These are phyloP conservation scores for Iguana delicatissima DNA, from an alignment of 2,797 vertebrate species.

Conservation along the genomic window DNA sequence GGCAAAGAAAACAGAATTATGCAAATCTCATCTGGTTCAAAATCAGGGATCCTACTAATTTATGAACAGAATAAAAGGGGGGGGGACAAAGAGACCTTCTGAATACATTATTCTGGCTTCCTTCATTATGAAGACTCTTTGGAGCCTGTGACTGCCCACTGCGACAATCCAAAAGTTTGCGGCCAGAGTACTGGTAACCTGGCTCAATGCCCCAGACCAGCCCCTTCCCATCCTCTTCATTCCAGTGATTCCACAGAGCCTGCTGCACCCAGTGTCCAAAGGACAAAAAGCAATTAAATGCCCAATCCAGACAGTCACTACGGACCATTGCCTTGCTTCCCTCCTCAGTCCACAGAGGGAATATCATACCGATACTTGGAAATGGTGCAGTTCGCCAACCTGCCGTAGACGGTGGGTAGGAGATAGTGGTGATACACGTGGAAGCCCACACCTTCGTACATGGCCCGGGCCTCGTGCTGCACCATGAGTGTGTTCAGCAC, in stretches of 20 bases:
- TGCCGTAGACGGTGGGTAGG: conserved; percentile 70
- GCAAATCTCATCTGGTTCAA: background rate
- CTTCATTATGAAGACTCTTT: conserved; percentile 48
- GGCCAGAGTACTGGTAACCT: background rate
- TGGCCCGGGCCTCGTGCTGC: conserved; percentile 82
- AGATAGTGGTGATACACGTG: conserved; percentile 71
- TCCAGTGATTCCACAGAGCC: conserved; percentile 82
- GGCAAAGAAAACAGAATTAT: background rate
- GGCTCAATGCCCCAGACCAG: conserved; percentile 56
- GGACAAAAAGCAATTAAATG: conserved; percentile 82
- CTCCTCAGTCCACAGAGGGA: conserved; percentile 25
- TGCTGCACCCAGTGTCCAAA: conserved; percentile 81
- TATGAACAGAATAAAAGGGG: background rate
- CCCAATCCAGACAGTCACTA: too few relatives aligned
- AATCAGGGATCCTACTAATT: background rate
- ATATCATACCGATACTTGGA: conserved; percentile 81
- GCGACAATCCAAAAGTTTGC: background rate
- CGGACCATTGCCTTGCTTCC: accelerated
- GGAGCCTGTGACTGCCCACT: background rate
- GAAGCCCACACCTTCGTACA: conserved; percentile 84
- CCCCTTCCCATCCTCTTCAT: conserved; percentile 89
- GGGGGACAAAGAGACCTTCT: background rate
- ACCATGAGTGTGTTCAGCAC: conserved; percentile 81
- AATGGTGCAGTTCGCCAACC: conserved; percentile 80
- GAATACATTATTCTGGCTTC: background rate